Base-by-base conservation (phyloP, 2,888 invertebrate genomes). In the Tenthredo scrophulariae region DNA sequence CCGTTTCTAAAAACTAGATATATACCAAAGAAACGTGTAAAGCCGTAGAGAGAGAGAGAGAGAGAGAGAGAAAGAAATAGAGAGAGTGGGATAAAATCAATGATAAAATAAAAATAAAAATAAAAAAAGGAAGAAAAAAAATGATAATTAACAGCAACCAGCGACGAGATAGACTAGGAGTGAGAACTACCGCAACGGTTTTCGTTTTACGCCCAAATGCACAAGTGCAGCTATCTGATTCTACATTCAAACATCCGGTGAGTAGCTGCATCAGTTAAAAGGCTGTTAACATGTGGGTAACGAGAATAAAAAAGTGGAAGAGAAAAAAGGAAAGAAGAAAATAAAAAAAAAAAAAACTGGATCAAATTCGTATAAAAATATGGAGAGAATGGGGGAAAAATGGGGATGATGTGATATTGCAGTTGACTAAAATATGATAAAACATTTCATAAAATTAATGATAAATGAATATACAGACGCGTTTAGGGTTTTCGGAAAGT, bases 141-240 rank as follows among this genome's bases (percentile, higher is more conserved):
- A 33, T 67, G 0, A 33, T 33, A 33, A 33, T 67, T 33, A 67
- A 67, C 67, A 67, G 22, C 18, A 67, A 67, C 67, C 18, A 67
- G 6, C 18, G 33, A 33, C 33, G 67, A 18, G 15, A 33, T 33
- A 33, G 15, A 33, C 33, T 33, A 29, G 29, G 10, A 29, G 29
- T 65, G 13, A 29, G 13, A 65, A 29, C 10, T 65, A 29, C 29
- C 29, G 67, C 67, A 67, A 62, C 26, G 62, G 62, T 26, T 67
- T 67, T 33, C 33, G 33, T 67, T 67, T 33, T 18, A 33, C 67
- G 33, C 67, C 67, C 33, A 67, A 67, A 67, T 67, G 33, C 67
- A 67, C 67, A 33, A 67, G 67, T 67, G 67, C 58, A 46, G 46
- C 67, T 67, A 67, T 33, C 67, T 67, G 67, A 67, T 67, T 67